Conservation (phyloP, 2,113 vertebrate genomes). For the Chloebia gouldiae region DNA sequence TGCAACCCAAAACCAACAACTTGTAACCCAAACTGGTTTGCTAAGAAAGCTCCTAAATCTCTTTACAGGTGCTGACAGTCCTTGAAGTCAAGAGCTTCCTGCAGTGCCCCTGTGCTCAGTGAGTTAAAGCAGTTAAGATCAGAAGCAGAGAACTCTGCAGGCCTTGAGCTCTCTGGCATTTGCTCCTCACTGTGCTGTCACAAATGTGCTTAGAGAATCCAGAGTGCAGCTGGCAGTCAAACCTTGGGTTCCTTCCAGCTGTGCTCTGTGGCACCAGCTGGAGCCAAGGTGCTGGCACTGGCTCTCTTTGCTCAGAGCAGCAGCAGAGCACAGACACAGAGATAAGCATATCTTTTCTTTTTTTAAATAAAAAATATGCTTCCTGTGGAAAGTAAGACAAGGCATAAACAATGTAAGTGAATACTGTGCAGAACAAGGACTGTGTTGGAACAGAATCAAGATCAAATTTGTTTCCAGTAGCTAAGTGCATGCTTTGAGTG, state of each 20-base stretch:
- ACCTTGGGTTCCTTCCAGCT: neutral
- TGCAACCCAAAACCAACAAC: neutral
- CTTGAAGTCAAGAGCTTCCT: neutral
- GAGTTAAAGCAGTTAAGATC: neutral
- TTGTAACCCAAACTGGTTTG: neutral
- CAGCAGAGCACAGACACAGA: neutral
- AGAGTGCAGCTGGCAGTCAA: neutral
- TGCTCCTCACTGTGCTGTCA: neutral
- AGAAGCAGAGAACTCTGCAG: neutral
- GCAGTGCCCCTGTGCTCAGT: neutral
- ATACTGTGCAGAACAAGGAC: conserved; percentile 4
- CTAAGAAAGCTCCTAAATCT: neutral
- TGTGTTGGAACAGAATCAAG: neutral
- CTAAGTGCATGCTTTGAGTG: neutral
- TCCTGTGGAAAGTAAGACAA: conserved; percentile 60
- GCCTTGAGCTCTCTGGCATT: neutral
- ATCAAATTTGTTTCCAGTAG: conserved; percentile 48
- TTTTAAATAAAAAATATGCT: neutral
- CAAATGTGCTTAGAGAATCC: neutral
- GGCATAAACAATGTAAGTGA: conserved; percentile 45
- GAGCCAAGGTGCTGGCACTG: neutral
- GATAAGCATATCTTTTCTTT: conserved; percentile 9
- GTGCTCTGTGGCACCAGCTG: neutral
- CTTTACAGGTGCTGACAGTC: neutral
- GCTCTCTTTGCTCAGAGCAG: neutral